Percentiles rank a stretch among this genome's conserved stretches.
phyloP scores from a whole-genome alignment of 2,113 vertebrate genomes.

The Embiotoca jacksoni region DNA sequence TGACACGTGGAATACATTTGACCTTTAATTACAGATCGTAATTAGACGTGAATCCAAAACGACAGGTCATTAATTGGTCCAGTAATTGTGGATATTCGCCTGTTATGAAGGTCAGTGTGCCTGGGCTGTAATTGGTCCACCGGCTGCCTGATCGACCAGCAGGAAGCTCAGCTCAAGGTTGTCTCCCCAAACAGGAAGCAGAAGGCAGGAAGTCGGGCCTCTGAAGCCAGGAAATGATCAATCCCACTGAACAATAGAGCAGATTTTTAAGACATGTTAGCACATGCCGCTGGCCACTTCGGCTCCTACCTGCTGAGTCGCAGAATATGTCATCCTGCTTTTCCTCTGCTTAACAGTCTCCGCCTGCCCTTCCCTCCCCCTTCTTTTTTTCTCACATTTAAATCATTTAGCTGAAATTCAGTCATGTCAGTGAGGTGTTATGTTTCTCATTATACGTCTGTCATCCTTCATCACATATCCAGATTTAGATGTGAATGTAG shows the following conservation, averaged over 20 bases:
- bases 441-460: constrained; percentile 74
- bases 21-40: constrained; percentile 75
- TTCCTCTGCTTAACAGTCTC: constrained; percentile 24
- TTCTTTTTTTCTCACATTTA: constrained; percentile 62
- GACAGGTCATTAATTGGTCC: constrained; percentile 76
- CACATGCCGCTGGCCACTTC: constrained; percentile 40
- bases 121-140: constrained; percentile 42
- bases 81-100: constrained; percentile 69
- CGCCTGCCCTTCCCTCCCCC: background rate
- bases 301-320: constrained; percentile 44
- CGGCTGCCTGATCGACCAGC: constrained; percentile 52
- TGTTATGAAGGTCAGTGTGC: constrained; percentile 67
- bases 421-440: constrained; percentile 69
- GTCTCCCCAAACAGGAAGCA: constrained; percentile 83
- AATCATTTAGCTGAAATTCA: constrained; percentile 65
- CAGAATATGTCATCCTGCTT: constrained; percentile 32
- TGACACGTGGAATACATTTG: constrained; percentile 69
- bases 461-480: constrained; percentile 65
- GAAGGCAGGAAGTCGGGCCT: constrained; percentile 77
- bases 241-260: constrained; percentile 76
- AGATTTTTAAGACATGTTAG: constrained; percentile 63
- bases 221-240: constrained; percentile 75
- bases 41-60: constrained; percentile 63
- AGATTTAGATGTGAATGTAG: constrained; percentile 70
- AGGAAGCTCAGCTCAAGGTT: constrained; percentile 79